Evolutionary conservation across 2,113 vertebrate species (phyloP), one percentile per base, ranked within the genome.

Genomic region (Scartelaos histophorus): DNA sequence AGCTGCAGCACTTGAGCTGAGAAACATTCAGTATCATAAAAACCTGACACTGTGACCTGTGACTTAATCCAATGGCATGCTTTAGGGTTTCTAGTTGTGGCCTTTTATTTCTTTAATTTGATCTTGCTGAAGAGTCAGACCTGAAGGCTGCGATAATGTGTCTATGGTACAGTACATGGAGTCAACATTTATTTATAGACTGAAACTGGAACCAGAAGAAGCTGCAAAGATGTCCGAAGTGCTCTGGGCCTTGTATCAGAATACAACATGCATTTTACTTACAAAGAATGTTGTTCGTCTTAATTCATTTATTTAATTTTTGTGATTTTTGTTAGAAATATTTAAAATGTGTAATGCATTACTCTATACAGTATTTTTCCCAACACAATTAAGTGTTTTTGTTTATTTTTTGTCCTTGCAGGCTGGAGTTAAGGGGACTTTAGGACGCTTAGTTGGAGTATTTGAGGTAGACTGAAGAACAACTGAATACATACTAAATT

Each of bases 361-460:
- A 21, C 21, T 22, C 54, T 25, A 25, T 22, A 58, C 6, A 24
- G 22, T 58, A 13, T 25, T 22, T 58, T 19, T 0, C 17, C 49
- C 7, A n/a, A n/a, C 15, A 19, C 2, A 9, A 43, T 10, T 43
- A 51, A 51, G 47, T 51, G 17, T 51, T 51, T n/a, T 51, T 58
- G 56, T 13, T 66, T 0, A 22, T 56, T n/a, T 68, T 29, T 25
- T 51, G 58, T 34, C 35, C 24, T 84, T 86, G 74, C 83, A 99
- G 98, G 98, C 98, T 86, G 98, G 98, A 83, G 98, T 99, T 79
- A 99, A 98, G 94, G 98, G 98, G 90, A 98, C 94, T 34, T 93
- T 99, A 90, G 98, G 98, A 90, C 95, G 97, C 92, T 90, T 99
- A 88, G 95, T 99, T 76, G 98, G 98, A 87, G 94, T 98, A 89